These are phyloP conservation scores for Macroglossus sobrinus DNA, from an alignment of 2,113 vertebrate genomes.

Conservation along the genomic window DNA sequence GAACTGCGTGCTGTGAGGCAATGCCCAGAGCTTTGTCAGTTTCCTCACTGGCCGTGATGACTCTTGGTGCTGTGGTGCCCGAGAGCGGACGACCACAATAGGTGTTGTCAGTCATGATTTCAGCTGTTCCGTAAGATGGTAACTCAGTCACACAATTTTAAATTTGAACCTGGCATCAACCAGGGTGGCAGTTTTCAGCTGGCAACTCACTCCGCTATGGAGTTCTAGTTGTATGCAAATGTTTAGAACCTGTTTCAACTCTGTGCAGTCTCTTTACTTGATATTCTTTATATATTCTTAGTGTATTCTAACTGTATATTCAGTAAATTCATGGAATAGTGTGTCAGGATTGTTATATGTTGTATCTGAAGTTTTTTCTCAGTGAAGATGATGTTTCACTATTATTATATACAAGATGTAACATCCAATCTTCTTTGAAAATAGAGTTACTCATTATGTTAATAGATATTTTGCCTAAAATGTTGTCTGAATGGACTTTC, in stretches of 20 bases:
- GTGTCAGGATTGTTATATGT: neutral
- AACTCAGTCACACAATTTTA: neutral
- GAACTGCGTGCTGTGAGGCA: neutral
- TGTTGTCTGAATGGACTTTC: neutral
- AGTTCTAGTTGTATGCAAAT: neutral
- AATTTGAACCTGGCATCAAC: neutral
- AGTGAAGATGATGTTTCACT: neutral
- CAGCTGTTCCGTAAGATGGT: neutral
- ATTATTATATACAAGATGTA: neutral
- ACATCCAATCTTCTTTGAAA: neutral
- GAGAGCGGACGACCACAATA: neutral
- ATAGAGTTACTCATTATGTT: neutral
- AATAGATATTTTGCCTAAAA: neutral
- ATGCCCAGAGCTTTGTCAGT: neutral
- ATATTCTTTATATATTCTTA: neutral
- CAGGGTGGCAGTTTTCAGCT: neutral
- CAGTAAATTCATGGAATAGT: neutral
- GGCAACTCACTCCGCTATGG: neutral
- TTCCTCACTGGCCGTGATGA: neutral
- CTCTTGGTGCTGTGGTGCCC: neutral
- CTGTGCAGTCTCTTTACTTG: neutral
- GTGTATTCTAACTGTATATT: neutral
- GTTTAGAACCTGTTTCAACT: neutral
- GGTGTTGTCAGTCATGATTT: neutral
- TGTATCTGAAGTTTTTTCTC: neutral